Base-by-base conservation (phyloP, 2,113 vertebrate genomes). In the Corythornis vintsioides region DNA sequence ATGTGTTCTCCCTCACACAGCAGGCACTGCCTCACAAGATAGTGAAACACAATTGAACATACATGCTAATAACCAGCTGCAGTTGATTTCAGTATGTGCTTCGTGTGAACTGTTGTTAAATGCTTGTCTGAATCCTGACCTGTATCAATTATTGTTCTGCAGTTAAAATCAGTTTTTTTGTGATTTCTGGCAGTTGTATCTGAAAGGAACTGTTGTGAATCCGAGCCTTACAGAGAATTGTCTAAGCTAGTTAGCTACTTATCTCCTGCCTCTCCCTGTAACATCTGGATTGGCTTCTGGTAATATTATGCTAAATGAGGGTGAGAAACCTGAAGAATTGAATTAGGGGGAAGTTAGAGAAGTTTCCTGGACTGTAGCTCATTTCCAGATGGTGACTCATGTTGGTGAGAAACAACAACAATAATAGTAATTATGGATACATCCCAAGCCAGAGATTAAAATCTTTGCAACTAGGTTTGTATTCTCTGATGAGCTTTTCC, bases 321-420 rank as follows among this genome's bases (percentile, higher is more conserved):
- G 83, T 92, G 89, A 94, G 94, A 96, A 95, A 80, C 60, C 72
- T 28, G 5, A 93, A 91, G 75, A 91, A 89, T 78, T 85, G 78
- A 77, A 91, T 83, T 76, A 71, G 80, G 24, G 64, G 78, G 60
- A 93, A 83, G 71, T 81, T 75, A 71, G 18, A 69, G 85, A 93
- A 75, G 79, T 74, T 88, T 86, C 21, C 65, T 93, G 82, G 85
- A 65, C 85, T 71, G 42, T 9, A 67, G 47, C 63, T 92, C 1
- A 0, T 53, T 94, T 92, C 95, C 89, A 94, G 67, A 57, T 85
- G 84, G 69, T 94, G 94, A 94, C 57, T 95, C 88, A 92, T 3
- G 9, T 56, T 80, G 29, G 38, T 95, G 75, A 91, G 87, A 93
- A 91, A 88, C 60, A 96, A 92, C 73, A 93, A 93, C 71, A 90